Evolutionary conservation across 1,140 invertebrate genomes (phyloP), one percentile per base, ranked within the genome.

Genomic region (Drosophila arawakana): DNA sequence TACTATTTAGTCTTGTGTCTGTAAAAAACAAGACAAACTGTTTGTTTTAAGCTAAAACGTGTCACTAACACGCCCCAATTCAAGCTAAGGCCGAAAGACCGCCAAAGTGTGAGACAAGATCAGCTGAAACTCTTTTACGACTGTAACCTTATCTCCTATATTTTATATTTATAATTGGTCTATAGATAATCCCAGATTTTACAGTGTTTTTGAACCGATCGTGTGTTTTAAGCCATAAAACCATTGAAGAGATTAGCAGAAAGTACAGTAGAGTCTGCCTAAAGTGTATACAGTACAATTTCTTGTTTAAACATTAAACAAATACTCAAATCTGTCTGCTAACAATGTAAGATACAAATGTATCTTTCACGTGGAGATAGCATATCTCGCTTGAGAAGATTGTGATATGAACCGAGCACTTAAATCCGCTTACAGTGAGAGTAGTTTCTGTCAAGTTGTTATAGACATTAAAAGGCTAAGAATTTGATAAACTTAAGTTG

Each of bases 31-130:
- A 78, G 41, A 44, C 43, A 18, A 4, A 7, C 39, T 43, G 30
- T 7, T 44, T 59, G 57, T 76, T 63, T 73, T 18, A n/a, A 77
- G 70, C 44, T 71, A 37, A 10, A 78, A 67, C 61, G 77, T 59
- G 13, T 79, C 62, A 54, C 73, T 81, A 21, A 21, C 18, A 21
- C 18, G 18, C 18, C 18, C 18, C 18, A 21, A 21, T 21, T 21
- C 18, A 21, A 21, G 18, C 1, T 21, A 21, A 21, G 18, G 18
- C 18, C 18, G 2, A 21, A 21, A 21, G 18, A 21, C 18, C 18
- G 18, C 18, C 18, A 21, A 21, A 21, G 18, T 21, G 18, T 21
- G 18, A 21, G 18, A 21, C 18, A 21, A 30, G 25, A 30, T 30
- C 25, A 30, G 25, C 3, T 5, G 25, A 30, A 5, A 30, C 25